Conservation (phyloP, 2,113 vertebrate species). For the Heterotilapia buettikoferi region DNA sequence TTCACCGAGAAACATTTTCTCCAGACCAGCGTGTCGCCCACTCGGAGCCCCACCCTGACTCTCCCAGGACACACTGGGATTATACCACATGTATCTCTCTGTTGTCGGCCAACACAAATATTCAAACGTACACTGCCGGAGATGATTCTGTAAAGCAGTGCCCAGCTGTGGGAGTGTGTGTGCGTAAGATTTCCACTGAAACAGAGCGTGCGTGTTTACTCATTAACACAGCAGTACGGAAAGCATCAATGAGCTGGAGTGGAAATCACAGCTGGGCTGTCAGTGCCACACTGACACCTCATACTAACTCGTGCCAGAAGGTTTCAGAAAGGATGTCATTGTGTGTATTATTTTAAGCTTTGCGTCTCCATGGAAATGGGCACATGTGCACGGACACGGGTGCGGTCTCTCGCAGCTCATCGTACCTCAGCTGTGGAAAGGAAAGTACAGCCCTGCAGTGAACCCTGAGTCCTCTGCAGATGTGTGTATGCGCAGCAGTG, state of each 20-base stretch:
- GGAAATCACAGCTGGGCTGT: background rate
- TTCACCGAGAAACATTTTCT: background rate
- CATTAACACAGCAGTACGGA: background rate
- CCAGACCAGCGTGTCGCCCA: background rate
- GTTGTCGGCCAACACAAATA: constrained; percentile 9
- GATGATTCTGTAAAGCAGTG: background rate
- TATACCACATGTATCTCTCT: background rate
- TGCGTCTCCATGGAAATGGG: constrained; percentile 56
- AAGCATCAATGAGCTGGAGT: background rate
- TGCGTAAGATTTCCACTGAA: background rate
- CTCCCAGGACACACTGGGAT: background rate
- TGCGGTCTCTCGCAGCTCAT: background rate
- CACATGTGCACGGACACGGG: constrained; percentile 2
- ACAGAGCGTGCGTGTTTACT: constrained; percentile 7
- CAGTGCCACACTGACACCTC: background rate
- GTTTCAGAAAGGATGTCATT: constrained; percentile 28
- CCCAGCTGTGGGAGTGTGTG: background rate
- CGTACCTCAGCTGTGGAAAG: constrained; percentile 17
- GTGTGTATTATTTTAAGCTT: constrained; percentile 40
- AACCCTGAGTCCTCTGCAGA: constrained; percentile 5
- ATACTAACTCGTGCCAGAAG: background rate
- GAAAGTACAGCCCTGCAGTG: constrained; percentile 2
- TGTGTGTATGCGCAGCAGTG: background rate
- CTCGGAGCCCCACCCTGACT: background rate
- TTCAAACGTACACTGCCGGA: background rate